Conservation (phyloP, 2,113 vertebrate genomes). For the Megatriorchis doriae region DNA sequence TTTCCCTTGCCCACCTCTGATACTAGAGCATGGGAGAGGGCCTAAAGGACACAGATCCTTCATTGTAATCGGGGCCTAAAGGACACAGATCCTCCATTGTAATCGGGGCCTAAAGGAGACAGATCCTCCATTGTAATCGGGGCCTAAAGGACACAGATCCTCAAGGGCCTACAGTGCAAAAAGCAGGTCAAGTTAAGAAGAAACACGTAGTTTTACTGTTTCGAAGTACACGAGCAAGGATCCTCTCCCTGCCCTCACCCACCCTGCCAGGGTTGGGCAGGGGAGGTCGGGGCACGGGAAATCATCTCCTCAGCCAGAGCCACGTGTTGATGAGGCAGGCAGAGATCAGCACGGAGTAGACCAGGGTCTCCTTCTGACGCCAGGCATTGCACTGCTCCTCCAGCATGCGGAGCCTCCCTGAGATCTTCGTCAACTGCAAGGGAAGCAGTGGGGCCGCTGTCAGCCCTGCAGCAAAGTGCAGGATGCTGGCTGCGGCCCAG, state of each 20-base stretch:
- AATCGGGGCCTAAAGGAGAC: background rate
- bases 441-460: background rate
- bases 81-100: background rate
- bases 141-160: background rate
- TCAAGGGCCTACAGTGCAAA: background rate
- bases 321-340: constrained; percentile 75
- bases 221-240: background rate
- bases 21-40: background rate
- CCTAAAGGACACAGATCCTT: background rate
- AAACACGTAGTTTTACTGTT: background rate
- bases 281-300: accelerated
- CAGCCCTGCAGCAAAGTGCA: background rate
- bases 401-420: constrained; percentile 58
- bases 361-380: constrained; percentile 66
- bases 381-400: constrained; percentile 69
- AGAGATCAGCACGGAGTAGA: constrained; percentile 72
- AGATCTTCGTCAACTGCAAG: constrained; percentile 74
- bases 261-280: background rate
- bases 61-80: background rate
- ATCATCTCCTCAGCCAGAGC: constrained; percentile 77
- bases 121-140: background rate
- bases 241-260: background rate
- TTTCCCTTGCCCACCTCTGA: background rate
- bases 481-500: background rate
- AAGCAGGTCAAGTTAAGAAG: background rate